Conservation (phyloP, 2,113 vertebrate genomes). For the Cyprinodon tularosa region DNA sequence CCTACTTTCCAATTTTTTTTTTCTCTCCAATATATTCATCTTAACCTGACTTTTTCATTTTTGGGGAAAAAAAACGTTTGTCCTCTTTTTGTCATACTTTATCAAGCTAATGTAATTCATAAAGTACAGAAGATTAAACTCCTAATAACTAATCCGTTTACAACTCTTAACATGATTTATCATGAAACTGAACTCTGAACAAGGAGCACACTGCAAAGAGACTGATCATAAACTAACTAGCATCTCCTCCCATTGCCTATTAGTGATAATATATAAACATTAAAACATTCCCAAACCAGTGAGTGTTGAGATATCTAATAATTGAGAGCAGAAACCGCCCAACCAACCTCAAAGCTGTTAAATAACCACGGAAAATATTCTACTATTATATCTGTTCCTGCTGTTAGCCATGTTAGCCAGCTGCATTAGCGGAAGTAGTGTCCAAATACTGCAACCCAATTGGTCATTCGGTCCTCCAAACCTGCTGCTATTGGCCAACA, state of each 20-base stretch:
- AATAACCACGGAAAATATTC: neutral
- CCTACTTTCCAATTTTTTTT: neutral
- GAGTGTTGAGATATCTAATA: neutral
- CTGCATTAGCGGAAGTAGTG: conserved; percentile 42
- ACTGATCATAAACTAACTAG: conserved; percentile 6
- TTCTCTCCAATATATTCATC: neutral
- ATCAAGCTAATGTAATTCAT: neutral
- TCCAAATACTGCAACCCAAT: conserved; percentile 39
- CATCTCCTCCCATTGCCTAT: conserved; percentile 5
- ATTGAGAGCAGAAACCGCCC: neutral
- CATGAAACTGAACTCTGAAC: neutral
- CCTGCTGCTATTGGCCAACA: conserved; percentile 51
- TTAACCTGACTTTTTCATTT: neutral
- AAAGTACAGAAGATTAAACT: neutral
- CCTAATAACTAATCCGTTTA: too few relatives aligned
- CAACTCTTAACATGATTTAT: neutral
- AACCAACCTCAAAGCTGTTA: rapidly evolving
- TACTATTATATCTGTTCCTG: neutral
- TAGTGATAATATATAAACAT: neutral
- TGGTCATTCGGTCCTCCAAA: conserved; percentile 39
- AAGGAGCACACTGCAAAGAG: neutral
- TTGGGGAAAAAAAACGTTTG: neutral
- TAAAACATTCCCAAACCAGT: neutral
- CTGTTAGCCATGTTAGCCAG: conserved; percentile 42
- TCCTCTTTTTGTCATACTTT: neutral